Evolutionary conservation across 2,797 vertebrate species (phyloP), one percentile per base, ranked within the genome.

Genomic region (Eremophila alpestris): DNA sequence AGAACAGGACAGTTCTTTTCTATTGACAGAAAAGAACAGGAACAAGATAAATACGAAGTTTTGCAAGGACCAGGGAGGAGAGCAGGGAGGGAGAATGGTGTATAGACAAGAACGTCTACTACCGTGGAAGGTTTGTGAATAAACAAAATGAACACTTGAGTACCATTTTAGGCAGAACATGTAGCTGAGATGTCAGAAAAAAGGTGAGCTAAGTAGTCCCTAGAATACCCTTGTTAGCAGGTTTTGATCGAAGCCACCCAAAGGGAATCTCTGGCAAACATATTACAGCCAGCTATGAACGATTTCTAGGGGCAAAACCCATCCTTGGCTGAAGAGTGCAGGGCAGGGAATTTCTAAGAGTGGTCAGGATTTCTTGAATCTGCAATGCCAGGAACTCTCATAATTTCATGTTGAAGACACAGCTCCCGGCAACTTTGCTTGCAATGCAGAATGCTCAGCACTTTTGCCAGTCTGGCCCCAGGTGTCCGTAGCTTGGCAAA

Each of bases 401-500:
- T 83, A 48, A 73, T 81, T 89, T 86, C 46, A 22, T 52, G 48
- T 38, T 86, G 89, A 95, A 92, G 76, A 56, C 89, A 91, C 70
- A 88, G 91, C 55, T 91, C 91, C 62, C 58, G 2, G 91, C 58
- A 90, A 83, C 89, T 95, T 88, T 59, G 7, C 80, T 91, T 81
- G 63, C 82, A 86, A 43, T 46, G 59, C 40, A 76, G 79, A 93
- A 69, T 1, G 4, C 76, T 92, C 82, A 58, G 76, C 58, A 29
- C 46, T 85, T 92, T 87, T 91, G 82, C 91, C 82, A 88, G 73
- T 73, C 90, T 78, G 87, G 89, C 93, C 76, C 82, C 78, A 91
- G 82, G 89, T 83, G 84, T 91, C 94, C 19, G 0, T 45, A 49
- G 87, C 73, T 74, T 95, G 95, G 90, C 91, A 94, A 96, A 74